phyloP scores from a whole-genome alignment of 1,140 invertebrate species.

The Temnothorax longispinosus region DNA sequence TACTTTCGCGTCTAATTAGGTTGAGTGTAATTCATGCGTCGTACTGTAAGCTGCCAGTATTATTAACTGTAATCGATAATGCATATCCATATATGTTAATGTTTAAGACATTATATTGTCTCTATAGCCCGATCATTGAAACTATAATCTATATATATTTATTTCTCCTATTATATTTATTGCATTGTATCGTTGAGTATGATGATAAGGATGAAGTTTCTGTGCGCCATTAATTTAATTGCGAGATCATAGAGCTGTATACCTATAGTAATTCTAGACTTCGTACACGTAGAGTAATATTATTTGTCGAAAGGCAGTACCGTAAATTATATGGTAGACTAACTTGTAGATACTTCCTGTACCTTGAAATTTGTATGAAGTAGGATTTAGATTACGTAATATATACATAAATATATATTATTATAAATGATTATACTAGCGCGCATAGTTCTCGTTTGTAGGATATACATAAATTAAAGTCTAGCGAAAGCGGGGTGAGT shows the following conservation, averaged over 20 bases:
- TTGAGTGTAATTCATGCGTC: slow-evolving; percentile 67
- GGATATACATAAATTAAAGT: slow-evolving; percentile 48
- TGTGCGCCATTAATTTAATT: slow-evolving; percentile 75
- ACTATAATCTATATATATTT: slow-evolving; percentile 76
- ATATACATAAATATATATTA: slow-evolving; percentile 70
- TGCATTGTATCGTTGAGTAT: slow-evolving; percentile 68
- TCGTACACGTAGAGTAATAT: slow-evolving; percentile 61
- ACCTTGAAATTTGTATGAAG: slow-evolving; percentile 83
- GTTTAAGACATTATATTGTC: slow-evolving; percentile 76
- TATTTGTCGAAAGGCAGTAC: slow-evolving; percentile 50
- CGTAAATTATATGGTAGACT: slow-evolving; percentile 73
- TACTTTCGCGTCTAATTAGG: slow-evolving; percentile 62
- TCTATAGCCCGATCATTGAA: slow-evolving; percentile 69
- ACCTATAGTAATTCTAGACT: slow-evolving; percentile 72
- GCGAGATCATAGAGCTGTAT: slow-evolving; percentile 71
- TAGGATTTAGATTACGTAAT: slow-evolving; percentile 70
- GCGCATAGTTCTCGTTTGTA: slow-evolving; percentile 63
- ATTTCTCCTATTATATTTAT: slow-evolving; percentile 74
- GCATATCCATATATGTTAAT: slow-evolving; percentile 80
- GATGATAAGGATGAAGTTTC: slow-evolving; percentile 63
- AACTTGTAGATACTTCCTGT: slow-evolving; percentile 83
- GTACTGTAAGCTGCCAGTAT: slow-evolving; percentile 83
- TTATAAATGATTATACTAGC: slow-evolving; percentile 64
- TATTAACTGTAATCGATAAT: slow-evolving; percentile 83
- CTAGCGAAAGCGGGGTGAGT: slow-evolving; percentile 13